These are phyloP conservation scores for Lycocerus yunnanus DNA, from an alignment of 2,888 invertebrate genomes.

Conservation along the genomic window DNA sequence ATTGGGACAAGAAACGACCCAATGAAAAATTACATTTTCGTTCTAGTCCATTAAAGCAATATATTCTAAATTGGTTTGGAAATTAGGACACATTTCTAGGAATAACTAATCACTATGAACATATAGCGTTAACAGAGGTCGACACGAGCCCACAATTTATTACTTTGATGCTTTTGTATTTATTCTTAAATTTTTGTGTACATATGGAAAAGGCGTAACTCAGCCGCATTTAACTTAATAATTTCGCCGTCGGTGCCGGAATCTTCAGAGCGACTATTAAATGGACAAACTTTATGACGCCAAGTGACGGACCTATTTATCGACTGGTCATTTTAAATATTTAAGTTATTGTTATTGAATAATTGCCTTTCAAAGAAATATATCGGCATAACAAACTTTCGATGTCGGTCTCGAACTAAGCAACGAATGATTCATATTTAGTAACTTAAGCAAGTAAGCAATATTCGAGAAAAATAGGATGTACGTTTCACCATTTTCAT, in stretches of 20 bases:
- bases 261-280: background rate
- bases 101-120: background rate
- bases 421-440: too few relatives aligned
- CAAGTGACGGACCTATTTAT: background rate
- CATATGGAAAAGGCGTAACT: background rate
- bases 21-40: background rate
- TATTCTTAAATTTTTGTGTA: background rate
- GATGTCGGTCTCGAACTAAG: too few relatives aligned
- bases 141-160: conserved; percentile 4
- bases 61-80: background rate
- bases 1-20: background rate
- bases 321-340: background rate
- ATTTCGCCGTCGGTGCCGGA: background rate
- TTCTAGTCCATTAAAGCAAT: background rate
- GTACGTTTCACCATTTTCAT: too few relatives aligned
- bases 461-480: too few relatives aligned
- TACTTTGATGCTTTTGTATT: background rate
- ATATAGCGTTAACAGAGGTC: background rate
- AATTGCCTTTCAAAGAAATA: background rate
- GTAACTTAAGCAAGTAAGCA: too few relatives aligned
- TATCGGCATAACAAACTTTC: too few relatives aligned
- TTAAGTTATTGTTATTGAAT: background rate
- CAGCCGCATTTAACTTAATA: background rate
- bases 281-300: too few relatives aligned
- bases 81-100: background rate